Evolutionary conservation across 2,797 vertebrate species (phyloP), one percentile per base, ranked within the genome.

Genomic region (Lagodon rhomboides): DNA sequence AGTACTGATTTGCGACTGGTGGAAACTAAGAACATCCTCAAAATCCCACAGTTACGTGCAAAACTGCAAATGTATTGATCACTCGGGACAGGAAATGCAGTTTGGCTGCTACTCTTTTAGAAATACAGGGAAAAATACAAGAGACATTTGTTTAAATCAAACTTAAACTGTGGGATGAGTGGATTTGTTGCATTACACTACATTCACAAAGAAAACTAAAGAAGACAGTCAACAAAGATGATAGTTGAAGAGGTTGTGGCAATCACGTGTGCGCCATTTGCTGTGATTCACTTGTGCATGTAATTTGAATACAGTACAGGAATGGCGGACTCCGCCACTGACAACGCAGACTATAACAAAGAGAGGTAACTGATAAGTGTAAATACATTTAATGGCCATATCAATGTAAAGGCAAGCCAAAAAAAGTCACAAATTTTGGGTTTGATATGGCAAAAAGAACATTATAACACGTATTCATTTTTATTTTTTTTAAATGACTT

Each of bases 1-100:
- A 18, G 55, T 58, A 12, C 17, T 20, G 27, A 58, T 56, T 56
- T 56, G 27, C 9, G 9, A 22, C 15, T 17, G 23, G 6, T 56
- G 34, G 43, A 77, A 63, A 56, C 47, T 12, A 3, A 51, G 10
- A 51, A 47, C 16, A 34, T 49, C 41, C 30, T 38, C 10, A 2
- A 66, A 51, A 27, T 55, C 41, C n/a, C n/a, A 9, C n/a, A 16
- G 30, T 12, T 74, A 46, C 43, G 56, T 22, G 20, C 25, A 13
- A 73, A 54, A 55, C 43, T 18, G 18, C 25, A 30, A 5, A 17
- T 63, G 63, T 46, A 65, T 25, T 34, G 12, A 49, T 59, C 62
- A 66, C 38, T 41, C 27, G 25, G 60, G 60, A 64, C 41, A n/a
- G 30, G 38, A 54, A 50, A 64, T 46, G 46, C 15, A 34, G 34